Base-by-base conservation (phyloP, 2,888 invertebrate species). In the Mythimna pallens region DNA sequence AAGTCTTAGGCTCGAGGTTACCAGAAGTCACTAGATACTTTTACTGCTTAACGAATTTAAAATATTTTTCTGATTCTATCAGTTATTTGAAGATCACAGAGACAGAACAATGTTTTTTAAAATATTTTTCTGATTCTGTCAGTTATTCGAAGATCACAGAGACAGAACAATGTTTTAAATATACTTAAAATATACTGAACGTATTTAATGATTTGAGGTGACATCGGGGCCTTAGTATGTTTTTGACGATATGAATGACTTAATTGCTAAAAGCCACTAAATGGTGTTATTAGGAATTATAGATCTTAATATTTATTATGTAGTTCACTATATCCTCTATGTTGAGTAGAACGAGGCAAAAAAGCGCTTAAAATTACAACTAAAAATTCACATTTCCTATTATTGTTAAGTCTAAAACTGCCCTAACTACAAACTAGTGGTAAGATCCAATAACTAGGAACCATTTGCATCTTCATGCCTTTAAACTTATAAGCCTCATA, bases 361-460 rank as follows among this genome's bases (percentile, higher is more conserved):
- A 73, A 86, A 86, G 86, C 87, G 76, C 66, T 81, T 81, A 83
- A 7, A 67, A 70, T 70, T 77, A 81, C 40, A 84, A 80, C 78
- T 36, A 78, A 81, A 73, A 85, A 78, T 81, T 80, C 85, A 86
- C 85, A 80, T 85, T 81, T 70, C 66, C 75, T 84, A 85, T 75
- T 78, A 73, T 36, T 58, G 25, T 82, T 83, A 81, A 86, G 83
- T 84, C 83, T 81, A 87, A 68, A 36, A 47, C 65, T 65, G 43
- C 59, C 50, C 25, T 58, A 65, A 43, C 59, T 64, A 78, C 67
- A 65, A 12, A 43, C 61, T 65, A 70, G 68, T 81, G 70, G 83
- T 80, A 83, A 83, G 67, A 59, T 83, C 66, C n/a, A 0, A 22
- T n/a, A 30, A 6, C 30, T 43, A 68, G 52, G 68, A 70, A 57